Conservation (phyloP, 2,888 invertebrate species). For the Agrochola litura region DNA sequence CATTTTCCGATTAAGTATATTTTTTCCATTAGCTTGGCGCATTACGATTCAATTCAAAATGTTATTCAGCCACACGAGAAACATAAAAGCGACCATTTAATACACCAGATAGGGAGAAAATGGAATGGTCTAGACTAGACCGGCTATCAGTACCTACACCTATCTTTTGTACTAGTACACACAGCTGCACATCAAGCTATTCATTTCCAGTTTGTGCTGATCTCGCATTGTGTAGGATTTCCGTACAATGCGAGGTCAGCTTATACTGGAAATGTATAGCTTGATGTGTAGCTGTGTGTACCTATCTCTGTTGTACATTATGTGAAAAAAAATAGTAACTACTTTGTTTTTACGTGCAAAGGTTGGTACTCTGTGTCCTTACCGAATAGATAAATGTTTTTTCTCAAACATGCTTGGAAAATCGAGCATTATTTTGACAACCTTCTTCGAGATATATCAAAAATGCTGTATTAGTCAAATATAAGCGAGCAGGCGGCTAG, state of each 20-base stretch:
- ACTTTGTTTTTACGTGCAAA: not conserved
- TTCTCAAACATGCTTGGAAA: not conserved
- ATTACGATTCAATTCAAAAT: constrained; percentile 47
- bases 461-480: not conserved
- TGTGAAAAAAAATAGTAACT: not conserved
- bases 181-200: no score
- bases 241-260: no score
- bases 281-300: no score
- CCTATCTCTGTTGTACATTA: constrained; percentile 8
- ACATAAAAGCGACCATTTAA: constrained; percentile 54
- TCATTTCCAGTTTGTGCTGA: no score
- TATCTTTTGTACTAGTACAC: not conserved
- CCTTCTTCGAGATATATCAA: not conserved
- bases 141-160: constrained; percentile 44
- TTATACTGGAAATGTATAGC: no score
- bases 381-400: not conserved
- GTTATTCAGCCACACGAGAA: constrained; percentile 57
- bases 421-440: not conserved
- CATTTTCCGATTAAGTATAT: no score
- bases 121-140: constrained; percentile 66
- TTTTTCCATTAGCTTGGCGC: constrained; percentile 40
- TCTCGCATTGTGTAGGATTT: no score
- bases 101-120: constrained; percentile 61
- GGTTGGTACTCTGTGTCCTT: not conserved
- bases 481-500: not conserved